A percentile compares a stretch with the other conserved stretches of the same genome.
phyloP scores from a whole-genome alignment of 2,113 vertebrate genomes.

The Hypomesus transpacificus region DNA sequence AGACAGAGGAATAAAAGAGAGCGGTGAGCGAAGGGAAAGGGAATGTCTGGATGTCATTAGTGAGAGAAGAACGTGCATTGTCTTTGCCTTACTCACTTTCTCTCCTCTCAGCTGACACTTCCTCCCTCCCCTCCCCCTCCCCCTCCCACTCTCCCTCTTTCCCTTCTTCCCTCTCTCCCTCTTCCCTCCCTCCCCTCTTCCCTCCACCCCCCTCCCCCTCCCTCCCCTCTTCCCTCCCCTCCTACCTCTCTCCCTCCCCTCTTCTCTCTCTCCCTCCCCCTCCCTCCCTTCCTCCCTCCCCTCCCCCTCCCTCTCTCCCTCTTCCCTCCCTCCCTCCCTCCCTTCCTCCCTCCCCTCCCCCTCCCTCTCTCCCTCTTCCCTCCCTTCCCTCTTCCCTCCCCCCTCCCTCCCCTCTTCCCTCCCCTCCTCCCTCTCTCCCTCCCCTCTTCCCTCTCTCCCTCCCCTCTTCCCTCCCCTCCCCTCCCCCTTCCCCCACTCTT shows the following conservation, averaged over 20 bases:
- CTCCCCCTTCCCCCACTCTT: too few relatives aligned
- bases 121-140: too few relatives aligned
- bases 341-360: not conserved
- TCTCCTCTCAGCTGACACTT: too few relatives aligned
- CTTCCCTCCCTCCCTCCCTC: not conserved
- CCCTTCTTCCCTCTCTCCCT: not conserved
- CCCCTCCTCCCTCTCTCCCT: constrained; percentile 28
- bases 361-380: constrained; percentile 41
- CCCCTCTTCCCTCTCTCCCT: constrained; percentile 10
- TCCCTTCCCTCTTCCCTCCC: constrained; percentile 28
- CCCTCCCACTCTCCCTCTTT: not conserved
- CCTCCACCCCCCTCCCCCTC: constrained; percentile 15
- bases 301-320: too few relatives aligned
- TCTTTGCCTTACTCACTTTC: too few relatives aligned
- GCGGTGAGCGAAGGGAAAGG: too few relatives aligned
- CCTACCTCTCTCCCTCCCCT: constrained; percentile 12
- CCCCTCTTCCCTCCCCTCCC: not conserved
- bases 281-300: too few relatives aligned
- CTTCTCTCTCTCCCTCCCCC: too few relatives aligned
- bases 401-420: constrained; percentile 38
- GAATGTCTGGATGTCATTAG: too few relatives aligned
- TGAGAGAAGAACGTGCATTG: too few relatives aligned
- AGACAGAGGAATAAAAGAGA: too few relatives aligned
- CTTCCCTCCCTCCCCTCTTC: not conserved
- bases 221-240: constrained; percentile 39